These are phyloP conservation scores for Lamellibrachia luymesi DNA, from an alignment of 1,140 invertebrate genomes.

Conservation along the genomic window DNA sequence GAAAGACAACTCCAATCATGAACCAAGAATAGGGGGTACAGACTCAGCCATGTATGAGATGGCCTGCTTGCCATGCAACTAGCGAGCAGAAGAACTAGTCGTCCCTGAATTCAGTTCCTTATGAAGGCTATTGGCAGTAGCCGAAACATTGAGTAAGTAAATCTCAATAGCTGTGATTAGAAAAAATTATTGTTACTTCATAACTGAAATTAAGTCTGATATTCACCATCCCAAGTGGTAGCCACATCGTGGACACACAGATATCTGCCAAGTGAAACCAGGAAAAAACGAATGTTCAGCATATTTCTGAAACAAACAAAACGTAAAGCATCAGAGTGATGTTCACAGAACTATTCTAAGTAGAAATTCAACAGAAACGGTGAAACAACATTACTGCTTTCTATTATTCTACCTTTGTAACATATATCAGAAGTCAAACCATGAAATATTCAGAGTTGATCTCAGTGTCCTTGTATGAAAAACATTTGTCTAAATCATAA, in stretches of 20 bases:
- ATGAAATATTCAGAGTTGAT: background rate
- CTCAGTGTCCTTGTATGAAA: background rate
- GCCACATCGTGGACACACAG: constrained; percentile 55
- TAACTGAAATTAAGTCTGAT: background rate
- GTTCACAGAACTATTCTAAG: background rate
- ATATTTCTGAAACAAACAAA: constrained; percentile 33
- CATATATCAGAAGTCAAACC: background rate
- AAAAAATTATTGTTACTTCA: background rate
- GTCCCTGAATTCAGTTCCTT: no score
- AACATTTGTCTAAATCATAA: background rate
- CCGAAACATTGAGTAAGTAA: no score
- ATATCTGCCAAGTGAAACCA: constrained; percentile 58
- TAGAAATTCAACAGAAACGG: background rate
- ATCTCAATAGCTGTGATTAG: no score
- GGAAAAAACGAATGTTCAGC: constrained; percentile 52
- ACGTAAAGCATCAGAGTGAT: background rate
- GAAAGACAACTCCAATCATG: no score
- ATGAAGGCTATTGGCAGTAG: no score
- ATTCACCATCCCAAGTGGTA: constrained; percentile 58
- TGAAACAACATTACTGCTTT: no score
- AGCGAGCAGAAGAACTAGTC: no score
- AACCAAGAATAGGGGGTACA: no score
- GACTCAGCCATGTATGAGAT: no score
- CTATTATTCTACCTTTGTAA: background rate
- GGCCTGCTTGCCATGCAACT: no score